Base-by-base conservation (phyloP, 1,140 invertebrate species). In the Drosophila sturtevanti region DNA sequence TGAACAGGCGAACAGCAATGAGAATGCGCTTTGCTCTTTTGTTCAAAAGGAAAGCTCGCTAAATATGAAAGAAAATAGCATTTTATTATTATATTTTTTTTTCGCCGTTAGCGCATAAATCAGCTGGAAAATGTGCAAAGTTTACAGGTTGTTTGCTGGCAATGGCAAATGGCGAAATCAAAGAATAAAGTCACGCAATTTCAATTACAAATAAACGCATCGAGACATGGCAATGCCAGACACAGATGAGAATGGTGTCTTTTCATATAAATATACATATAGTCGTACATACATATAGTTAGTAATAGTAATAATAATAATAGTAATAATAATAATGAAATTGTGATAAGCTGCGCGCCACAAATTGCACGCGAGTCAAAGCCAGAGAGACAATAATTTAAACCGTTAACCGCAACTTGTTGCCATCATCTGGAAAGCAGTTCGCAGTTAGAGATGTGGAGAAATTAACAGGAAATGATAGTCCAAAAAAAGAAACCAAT, bases 141-240 rank as follows among this genome's bases (percentile, higher is more conserved):
- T 74, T 77, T 68, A 71, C 73, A 71, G 37, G 56, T 73, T 74
- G 70, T 48, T 48, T 21, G 44, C 61, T 76, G 72, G 41, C 67
- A 75, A 80, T 64, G 63, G 44, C 41, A 66, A 73, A 78, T 73
- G 61, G 82, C 65, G 72, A 82, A 87, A 79, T 82, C 79, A 77
- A 87, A 87, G 82, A 82, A 87, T 87, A 89, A 87, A 87, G 82
- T 87, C 82, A 87, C 82, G 82, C 82, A 89, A 87, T 87, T 87
- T 87, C 82, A 87, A 87, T 87, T 87, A 87, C 84, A 87, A 82
- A 74, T 76, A 79, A 78, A 74, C 74, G 70, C 68, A 73, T 63
- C 41, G 14, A 61, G 61, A 55, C 52, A 52, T 48, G 21, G 65
- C 61, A 69, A 65, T 81, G 79, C 37, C 37, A 41, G 38, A 59